phyloP scores from a whole-genome alignment of 2,888 invertebrate genomes.

The Acronicta alni region DNA sequence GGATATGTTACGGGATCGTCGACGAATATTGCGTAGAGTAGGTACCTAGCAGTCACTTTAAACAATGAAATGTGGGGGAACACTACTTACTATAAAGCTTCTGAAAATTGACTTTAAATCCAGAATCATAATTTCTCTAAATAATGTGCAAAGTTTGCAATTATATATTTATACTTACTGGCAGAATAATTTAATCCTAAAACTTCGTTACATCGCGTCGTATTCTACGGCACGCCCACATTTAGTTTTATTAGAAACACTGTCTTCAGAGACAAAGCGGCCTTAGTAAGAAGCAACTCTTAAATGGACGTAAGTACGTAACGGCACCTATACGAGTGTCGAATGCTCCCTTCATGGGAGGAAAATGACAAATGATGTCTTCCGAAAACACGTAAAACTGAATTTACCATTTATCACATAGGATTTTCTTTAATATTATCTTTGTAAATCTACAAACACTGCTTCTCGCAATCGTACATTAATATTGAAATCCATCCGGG shows the following conservation, averaged over 20 bases:
- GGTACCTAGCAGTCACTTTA: conserved; percentile 4
- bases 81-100: conserved; percentile 25
- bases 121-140: conserved; percentile 14
- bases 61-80: conserved; percentile 22
- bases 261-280: conserved; percentile 34
- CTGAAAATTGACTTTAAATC: conserved; percentile 22
- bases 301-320: conserved; percentile 50
- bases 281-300: conserved; percentile 24
- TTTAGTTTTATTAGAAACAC: conserved; percentile 45
- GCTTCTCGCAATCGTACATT: conserved; percentile 23
- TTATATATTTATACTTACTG: conserved; percentile 20
- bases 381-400: conserved; percentile 64
- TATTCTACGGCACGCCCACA: conserved; percentile 30
- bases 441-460: conserved; percentile 16
- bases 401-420: conserved; percentile 63
- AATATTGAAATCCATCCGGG: conserved; percentile 31
- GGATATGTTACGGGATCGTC: conserved; percentile 28
- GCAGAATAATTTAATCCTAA: conserved; percentile 42
- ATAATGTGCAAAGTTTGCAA: conserved; percentile 40
- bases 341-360: conserved; percentile 47
- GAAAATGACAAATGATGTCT: conserved; percentile 69
- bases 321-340: conserved; percentile 40
- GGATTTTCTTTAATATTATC: conserved; percentile 19
- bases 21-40: conserved; percentile 20
- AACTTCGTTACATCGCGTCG: conserved; percentile 29